These are phyloP conservation scores for Belonocnema kinseyi DNA, from an alignment of 1,140 invertebrate species.

Conservation along the genomic window DNA sequence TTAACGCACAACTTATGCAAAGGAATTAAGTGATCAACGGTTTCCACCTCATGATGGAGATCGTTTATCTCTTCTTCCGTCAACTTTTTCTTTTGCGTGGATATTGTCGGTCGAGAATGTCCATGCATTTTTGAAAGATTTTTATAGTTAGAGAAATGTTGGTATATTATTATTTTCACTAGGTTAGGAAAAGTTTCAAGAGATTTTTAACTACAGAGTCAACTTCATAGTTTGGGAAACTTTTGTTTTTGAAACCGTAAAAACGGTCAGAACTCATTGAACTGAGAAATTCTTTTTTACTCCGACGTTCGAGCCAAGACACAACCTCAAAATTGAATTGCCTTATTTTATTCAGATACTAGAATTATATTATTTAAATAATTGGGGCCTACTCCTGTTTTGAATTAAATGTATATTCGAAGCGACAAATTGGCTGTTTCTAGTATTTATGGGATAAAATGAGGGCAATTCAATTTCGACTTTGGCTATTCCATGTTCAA, in stretches of 20 bases:
- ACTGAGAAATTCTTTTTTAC: too few species aligned
- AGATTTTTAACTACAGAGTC: not conserved
- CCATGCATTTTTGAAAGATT: not conserved
- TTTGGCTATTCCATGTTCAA: too few species aligned
- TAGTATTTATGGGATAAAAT: too few species aligned
- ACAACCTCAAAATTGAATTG: too few species aligned
- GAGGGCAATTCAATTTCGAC: too few species aligned
- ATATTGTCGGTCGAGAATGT: not conserved
- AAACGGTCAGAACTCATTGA: too few species aligned
- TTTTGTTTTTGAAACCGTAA: not conserved
- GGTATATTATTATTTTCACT: not conserved
- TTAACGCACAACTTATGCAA: slow-evolving; percentile 61
- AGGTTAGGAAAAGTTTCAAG: not conserved
- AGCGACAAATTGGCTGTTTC: too few species aligned
- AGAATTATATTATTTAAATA: too few species aligned
- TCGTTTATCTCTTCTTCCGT: slow-evolving; percentile 61
- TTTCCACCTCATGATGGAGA: slow-evolving; percentile 67
- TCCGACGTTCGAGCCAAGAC: too few species aligned
- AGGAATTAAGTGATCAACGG: slow-evolving; percentile 65
- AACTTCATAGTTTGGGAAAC: not conserved
- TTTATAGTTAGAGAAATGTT: not conserved
- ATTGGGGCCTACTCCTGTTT: too few species aligned
- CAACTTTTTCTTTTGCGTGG: slow-evolving; percentile 55
- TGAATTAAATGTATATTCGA: too few species aligned
- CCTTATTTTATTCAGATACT: too few species aligned